Percentiles rank a stretch among this genome's conserved stretches.
Evolutionary conservation across 1,140 invertebrate genomes (phyloP).

Genomic region (Scaptomyza hsui): DNA sequence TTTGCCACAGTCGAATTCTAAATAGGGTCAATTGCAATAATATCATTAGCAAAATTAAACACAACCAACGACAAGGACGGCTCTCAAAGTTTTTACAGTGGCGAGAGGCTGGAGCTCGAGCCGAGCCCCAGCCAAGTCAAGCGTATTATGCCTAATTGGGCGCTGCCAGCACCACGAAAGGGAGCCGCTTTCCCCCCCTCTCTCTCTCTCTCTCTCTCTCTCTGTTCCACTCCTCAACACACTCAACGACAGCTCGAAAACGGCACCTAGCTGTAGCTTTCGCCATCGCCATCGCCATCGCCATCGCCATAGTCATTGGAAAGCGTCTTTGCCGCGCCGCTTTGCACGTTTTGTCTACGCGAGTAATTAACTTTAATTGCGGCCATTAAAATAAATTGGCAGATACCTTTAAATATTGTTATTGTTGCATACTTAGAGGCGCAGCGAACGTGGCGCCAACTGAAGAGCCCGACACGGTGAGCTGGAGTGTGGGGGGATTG

Average conservation of each 20-base stretch:
- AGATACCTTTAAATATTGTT: constrained; percentile 84
- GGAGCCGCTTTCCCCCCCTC: not conserved
- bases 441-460: constrained; percentile 39
- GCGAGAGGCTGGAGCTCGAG: constrained; percentile 45
- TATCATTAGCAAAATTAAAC: constrained; percentile 83
- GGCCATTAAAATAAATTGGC: constrained; percentile 84
- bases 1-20: constrained; percentile 74
- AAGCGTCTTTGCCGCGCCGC: constrained; percentile 35
- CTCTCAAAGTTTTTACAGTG: constrained; percentile 59
- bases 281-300: constrained; percentile 3
- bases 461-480: constrained; percentile 11
- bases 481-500: not conserved
- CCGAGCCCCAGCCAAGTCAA: constrained; percentile 64
- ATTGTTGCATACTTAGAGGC: constrained; percentile 77
- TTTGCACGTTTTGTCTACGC: constrained; percentile 83
- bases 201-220: not conserved
- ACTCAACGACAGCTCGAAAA: constrained; percentile 12
- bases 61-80: constrained; percentile 45
- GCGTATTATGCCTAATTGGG: constrained; percentile 82
- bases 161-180: constrained; percentile 57
- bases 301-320: constrained; percentile 13
- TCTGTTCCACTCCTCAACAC: no score
- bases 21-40: constrained; percentile 83
- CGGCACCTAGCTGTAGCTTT: constrained; percentile 54
- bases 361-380: constrained; percentile 84